Evolutionary conservation across 2,888 invertebrate genomes (phyloP).

Genomic region (Polydrusus tereticollis): DNA sequence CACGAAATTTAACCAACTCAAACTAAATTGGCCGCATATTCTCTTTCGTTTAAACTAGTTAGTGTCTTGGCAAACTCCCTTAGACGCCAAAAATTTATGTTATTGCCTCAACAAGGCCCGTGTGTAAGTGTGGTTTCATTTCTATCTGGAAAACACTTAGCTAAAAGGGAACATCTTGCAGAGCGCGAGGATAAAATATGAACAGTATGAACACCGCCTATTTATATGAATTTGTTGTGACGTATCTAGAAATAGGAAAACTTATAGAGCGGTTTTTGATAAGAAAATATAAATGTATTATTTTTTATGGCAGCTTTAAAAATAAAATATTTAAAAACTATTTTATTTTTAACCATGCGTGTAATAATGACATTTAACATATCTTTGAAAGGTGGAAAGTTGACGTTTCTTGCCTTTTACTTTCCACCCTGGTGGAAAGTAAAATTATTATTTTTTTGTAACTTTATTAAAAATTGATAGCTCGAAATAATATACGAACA

Average conservation of each 20-base stretch:
- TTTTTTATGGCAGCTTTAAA: too few species aligned
- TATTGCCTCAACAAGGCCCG: conserved; percentile 33
- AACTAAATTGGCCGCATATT: conserved; percentile 31
- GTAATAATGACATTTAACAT: too few species aligned
- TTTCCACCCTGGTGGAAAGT: too few species aligned
- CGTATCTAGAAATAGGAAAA: neutral
- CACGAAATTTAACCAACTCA: conserved; percentile 17
- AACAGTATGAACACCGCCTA: conserved; percentile 16
- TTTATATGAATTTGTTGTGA: conserved; percentile 26
- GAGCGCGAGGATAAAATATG: conserved; percentile 32
- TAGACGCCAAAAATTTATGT: conserved; percentile 34
- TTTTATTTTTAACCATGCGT: too few species aligned
- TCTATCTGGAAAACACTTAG: conserved; percentile 40
- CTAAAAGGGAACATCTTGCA: conserved; percentile 38
- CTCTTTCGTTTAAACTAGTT: conserved; percentile 33
- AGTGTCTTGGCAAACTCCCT: conserved; percentile 22
- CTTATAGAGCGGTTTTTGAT: too few species aligned
- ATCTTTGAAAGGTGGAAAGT: too few species aligned
- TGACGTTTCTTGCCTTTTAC: too few species aligned
- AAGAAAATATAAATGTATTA: too few species aligned
- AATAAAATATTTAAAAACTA: too few species aligned
- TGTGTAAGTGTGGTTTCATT: conserved; percentile 35
- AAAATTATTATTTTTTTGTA: too few species aligned
- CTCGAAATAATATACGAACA: too few species aligned
- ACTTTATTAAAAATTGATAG: too few species aligned